Conservation (phyloP, 2,888 invertebrate species). For the Cheiracanthium punctorium region DNA sequence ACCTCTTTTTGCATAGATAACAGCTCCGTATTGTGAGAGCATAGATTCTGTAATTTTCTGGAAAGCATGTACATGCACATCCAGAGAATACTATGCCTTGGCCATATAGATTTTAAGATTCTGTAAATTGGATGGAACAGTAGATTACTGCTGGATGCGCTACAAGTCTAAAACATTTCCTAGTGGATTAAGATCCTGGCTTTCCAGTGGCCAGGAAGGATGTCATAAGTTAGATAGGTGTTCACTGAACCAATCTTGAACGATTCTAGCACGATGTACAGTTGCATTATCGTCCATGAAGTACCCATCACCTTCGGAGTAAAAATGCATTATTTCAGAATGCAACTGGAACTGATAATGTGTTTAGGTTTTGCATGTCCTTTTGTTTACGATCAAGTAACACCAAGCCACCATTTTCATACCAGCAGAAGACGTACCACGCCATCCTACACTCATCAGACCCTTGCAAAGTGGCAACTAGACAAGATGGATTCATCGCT, state of each 20-base stretch:
- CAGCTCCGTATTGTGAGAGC: no score
- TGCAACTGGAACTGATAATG: no score
- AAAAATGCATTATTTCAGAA: background rate
- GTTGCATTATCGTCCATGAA: background rate
- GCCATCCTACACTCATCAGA: background rate
- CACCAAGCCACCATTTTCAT: background rate
- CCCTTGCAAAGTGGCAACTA: background rate
- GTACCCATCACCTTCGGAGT: background rate
- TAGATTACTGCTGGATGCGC: no score
- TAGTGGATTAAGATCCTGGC: background rate
- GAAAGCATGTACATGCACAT: no score
- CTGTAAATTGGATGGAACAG: no score
- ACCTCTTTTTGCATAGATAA: no score
- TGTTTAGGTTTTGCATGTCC: no score
- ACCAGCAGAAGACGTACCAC: background rate
- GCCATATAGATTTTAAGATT: no score
- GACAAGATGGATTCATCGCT: background rate
- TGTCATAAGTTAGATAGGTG: background rate
- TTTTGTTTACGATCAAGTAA: background rate
- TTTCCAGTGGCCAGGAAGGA: background rate
- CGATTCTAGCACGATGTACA: background rate
- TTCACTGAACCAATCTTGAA: background rate
- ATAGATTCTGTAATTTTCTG: no score
- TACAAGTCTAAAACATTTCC: background rate
- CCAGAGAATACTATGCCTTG: no score